Evolutionary conservation across 1,140 invertebrate species (phyloP).

Genomic region (Leptopilina clavipes): DNA sequence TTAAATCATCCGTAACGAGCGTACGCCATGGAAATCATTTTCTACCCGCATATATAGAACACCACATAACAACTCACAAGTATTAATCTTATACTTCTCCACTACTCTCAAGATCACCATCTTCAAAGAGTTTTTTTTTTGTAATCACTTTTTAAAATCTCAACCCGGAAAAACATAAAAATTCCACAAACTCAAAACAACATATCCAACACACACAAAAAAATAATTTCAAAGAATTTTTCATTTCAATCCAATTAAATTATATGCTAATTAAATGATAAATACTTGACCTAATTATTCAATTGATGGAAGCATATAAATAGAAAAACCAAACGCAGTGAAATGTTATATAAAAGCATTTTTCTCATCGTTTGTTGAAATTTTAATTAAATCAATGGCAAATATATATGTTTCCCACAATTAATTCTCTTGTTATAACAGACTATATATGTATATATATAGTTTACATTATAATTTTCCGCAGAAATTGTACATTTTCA

Average conservation of each 20-base stretch:
- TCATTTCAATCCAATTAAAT: background rate
- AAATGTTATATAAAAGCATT: background rate
- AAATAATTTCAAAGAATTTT: too few species aligned
- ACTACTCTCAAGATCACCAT: background rate
- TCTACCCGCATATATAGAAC: slow-evolving; percentile 17
- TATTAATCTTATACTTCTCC: background rate
- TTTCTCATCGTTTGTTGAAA: background rate
- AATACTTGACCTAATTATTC: background rate
- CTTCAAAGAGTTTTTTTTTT: background rate
- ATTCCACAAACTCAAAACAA: background rate
- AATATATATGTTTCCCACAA: background rate
- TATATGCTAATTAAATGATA: background rate
- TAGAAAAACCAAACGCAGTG: background rate
- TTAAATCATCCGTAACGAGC: slow-evolving; percentile 19
- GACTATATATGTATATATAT: background rate
- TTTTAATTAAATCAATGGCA: slow-evolving; percentile 2
- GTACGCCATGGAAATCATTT: slow-evolving; percentile 5
- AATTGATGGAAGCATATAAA: background rate
- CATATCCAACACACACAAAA: too few species aligned
- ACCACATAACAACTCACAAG: background rate
- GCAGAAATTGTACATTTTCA: background rate
- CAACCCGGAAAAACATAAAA: background rate
- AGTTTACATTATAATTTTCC: background rate
- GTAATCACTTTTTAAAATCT: background rate
- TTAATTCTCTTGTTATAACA: background rate